These are phyloP conservation scores for Cryptophagus acutangulus DNA, from an alignment of 2,888 invertebrate genomes.

Conservation along the genomic window DNA sequence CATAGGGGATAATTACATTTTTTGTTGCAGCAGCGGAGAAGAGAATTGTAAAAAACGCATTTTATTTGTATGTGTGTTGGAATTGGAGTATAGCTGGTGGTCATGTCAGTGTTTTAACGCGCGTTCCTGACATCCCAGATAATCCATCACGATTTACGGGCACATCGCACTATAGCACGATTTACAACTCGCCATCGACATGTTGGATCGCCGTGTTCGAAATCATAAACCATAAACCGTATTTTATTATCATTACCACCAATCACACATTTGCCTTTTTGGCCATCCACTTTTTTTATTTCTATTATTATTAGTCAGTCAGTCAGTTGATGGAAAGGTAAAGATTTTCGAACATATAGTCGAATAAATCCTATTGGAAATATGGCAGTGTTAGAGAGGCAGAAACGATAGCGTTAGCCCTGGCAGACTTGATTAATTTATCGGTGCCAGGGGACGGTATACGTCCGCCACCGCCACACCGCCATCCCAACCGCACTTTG, in stretches of 20 bases:
- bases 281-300: no score
- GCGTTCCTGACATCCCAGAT: conserved; percentile 39
- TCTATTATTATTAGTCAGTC: no score
- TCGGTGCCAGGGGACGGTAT: conserved; percentile 43
- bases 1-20: no score
- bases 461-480: conserved; percentile 24
- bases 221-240: conserved; percentile 1
- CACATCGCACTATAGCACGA: conserved; percentile 6
- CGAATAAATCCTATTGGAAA: conserved; percentile 17
- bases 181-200: conserved; percentile 2
- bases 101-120: conserved; percentile 40
- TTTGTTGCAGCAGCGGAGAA: no score
- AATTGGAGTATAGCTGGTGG: conserved; percentile 22
- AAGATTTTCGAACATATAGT: no score
- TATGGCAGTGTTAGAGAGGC: conserved; percentile 14
- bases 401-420: conserved; percentile 12
- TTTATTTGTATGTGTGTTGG: no score
- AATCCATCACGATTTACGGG: conserved; percentile 48
- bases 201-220: not conserved
- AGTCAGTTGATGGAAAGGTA: no score
- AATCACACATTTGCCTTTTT: no score
- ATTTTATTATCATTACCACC: not conserved
- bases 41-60: no score
- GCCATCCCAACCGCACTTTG: conserved; percentile 30
- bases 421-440: conserved; percentile 49